A percentile compares a stretch with the other conserved stretches of the same genome.
phyloP scores from a whole-genome alignment of 2,113 vertebrate genomes.

The Oreocharis arfaki region DNA sequence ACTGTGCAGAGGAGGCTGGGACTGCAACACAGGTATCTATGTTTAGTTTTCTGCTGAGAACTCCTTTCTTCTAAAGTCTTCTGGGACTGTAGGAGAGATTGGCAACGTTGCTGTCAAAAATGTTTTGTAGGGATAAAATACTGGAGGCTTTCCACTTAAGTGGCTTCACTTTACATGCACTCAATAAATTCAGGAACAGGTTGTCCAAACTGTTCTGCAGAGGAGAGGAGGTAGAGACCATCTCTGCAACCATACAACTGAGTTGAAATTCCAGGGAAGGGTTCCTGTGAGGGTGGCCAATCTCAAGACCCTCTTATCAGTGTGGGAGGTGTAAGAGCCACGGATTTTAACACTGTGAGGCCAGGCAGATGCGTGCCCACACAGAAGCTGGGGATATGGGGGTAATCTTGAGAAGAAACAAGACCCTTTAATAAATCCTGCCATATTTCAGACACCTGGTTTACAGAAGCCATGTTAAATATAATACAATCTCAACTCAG shows the following conservation, averaged over 20 bases:
- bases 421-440: background rate
- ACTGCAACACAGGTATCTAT: background rate
- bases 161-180: background rate
- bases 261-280: background rate
- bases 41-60: background rate
- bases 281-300: background rate
- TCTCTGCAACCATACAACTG: background rate
- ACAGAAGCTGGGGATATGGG: background rate
- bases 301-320: background rate
- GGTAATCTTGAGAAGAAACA: background rate
- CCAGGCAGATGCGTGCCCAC: background rate
- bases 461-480: background rate
- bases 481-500: background rate
- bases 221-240: background rate
- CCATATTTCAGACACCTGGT: background rate
- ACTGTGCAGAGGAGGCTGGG: background rate
- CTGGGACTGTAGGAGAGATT: background rate
- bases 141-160: background rate
- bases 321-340: background rate
- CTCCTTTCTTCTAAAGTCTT: background rate
- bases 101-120: background rate
- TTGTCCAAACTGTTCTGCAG: background rate
- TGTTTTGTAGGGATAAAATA: background rate
- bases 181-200: background rate
- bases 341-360: background rate